These are phyloP conservation scores for Distichodus sexfasciatus DNA, from an alignment of 2,797 vertebrate species.

Conservation along the genomic window DNA sequence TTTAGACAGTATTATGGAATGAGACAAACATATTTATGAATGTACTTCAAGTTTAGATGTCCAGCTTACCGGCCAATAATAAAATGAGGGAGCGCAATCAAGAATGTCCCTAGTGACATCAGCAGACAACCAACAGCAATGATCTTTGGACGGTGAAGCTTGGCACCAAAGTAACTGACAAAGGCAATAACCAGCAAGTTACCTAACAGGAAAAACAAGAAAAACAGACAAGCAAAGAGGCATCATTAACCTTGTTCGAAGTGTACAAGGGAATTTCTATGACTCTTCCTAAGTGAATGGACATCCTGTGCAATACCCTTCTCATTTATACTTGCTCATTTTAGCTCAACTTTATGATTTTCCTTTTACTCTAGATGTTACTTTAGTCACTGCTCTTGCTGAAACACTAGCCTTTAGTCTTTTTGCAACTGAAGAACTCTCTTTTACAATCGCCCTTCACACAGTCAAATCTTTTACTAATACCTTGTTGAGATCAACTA, in stretches of 20 bases:
- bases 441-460: no score
- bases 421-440: no score
- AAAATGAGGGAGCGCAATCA: conserved; percentile 90
- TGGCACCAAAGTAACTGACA: conserved; percentile 94
- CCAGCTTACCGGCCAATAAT: conserved; percentile 83
- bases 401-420: no score
- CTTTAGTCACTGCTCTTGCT: no score
- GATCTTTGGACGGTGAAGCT: conserved; percentile 89
- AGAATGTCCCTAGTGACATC: conserved; percentile 88
- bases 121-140: conserved; percentile 86
- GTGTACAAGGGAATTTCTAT: not conserved
- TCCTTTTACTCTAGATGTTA: no score
- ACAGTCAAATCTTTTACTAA: no score
- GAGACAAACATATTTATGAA: not conserved
- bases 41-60: not conserved
- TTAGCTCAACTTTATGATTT: not conserved
- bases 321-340: not conserved
- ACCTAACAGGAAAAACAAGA: conserved; percentile 67
- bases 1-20: no score
- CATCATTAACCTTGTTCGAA: not conserved
- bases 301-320: not conserved
- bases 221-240: not conserved
- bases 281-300: not conserved
- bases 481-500: no score
- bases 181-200: conserved; percentile 90